Conservation (phyloP, 2,888 invertebrate species). For the Lacanobia wlatinum region DNA sequence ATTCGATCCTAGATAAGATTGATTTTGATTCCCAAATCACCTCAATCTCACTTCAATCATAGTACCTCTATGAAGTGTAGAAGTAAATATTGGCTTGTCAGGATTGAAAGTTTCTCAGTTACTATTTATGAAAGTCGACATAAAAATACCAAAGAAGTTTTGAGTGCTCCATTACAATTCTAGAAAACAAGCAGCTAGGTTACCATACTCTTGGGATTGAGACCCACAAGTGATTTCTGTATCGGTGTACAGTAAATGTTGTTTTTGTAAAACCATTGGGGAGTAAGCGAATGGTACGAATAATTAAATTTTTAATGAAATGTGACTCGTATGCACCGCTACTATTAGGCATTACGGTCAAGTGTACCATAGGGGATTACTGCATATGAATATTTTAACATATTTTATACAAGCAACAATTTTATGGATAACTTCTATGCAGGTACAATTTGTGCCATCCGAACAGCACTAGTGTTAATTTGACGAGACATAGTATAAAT, state of each 20-base stretch:
- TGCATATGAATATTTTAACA: too few relatives aligned
- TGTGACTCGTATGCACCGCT: background rate
- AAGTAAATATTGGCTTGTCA: too few relatives aligned
- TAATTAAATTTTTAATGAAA: background rate
- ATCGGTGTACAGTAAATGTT: background rate
- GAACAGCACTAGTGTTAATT: too few relatives aligned
- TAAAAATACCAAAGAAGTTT: background rate
- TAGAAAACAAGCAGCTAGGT: background rate
- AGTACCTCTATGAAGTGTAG: too few relatives aligned
- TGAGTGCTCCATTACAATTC: background rate
- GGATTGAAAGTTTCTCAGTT: background rate
- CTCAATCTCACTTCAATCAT: too few relatives aligned
- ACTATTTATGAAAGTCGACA: background rate
- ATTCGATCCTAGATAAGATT: slow-evolving; percentile 24
- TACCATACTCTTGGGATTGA: background rate
- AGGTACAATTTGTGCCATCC: too few relatives aligned
- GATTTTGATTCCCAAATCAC: slow-evolving; percentile 19
- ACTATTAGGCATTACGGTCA: background rate
- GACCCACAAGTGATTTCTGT: background rate
- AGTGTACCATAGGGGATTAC: background rate
- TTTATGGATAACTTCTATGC: too few relatives aligned
- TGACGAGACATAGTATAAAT: too few relatives aligned
- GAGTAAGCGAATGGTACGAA: background rate
- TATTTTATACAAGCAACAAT: too few relatives aligned
- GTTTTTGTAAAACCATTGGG: background rate